A percentile compares a stretch with the other conserved stretches of the same genome.
These are phyloP conservation scores for Sialia sialis DNA, from an alignment of 2,113 vertebrate genomes.

Conservation along the genomic window DNA sequence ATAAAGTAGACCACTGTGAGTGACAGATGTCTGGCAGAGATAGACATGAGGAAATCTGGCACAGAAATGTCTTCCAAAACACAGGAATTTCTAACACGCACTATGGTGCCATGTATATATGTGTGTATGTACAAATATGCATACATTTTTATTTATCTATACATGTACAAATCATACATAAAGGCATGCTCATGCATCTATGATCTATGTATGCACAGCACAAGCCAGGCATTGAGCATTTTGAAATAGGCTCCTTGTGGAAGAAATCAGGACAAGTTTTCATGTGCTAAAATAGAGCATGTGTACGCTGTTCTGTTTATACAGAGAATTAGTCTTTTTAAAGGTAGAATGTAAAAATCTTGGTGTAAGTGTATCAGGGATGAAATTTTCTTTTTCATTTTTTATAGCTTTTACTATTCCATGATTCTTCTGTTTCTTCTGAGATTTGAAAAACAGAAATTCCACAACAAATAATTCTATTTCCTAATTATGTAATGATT, in stretches of 20 bases:
- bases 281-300: background rate
- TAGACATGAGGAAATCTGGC: background rate
- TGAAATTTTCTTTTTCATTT: background rate
- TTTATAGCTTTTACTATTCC: background rate
- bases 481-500: background rate
- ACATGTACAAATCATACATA: background rate
- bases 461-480: background rate
- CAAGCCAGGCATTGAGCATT: background rate
- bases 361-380: background rate
- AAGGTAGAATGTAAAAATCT: background rate
- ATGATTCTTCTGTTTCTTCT: background rate
- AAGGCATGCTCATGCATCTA: background rate
- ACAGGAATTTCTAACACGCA: background rate
- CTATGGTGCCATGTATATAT: background rate
- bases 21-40: background rate
- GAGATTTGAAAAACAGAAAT: background rate
- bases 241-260: background rate
- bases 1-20: background rate
- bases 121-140: background rate
- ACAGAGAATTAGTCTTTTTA: background rate
- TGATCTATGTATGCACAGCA: background rate
- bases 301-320: background rate
- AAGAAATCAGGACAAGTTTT: background rate
- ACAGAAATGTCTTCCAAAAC: background rate
- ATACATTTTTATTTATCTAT: background rate